Base-by-base conservation (phyloP, 2,888 invertebrate genomes). In the Trichogramma evanescens region DNA sequence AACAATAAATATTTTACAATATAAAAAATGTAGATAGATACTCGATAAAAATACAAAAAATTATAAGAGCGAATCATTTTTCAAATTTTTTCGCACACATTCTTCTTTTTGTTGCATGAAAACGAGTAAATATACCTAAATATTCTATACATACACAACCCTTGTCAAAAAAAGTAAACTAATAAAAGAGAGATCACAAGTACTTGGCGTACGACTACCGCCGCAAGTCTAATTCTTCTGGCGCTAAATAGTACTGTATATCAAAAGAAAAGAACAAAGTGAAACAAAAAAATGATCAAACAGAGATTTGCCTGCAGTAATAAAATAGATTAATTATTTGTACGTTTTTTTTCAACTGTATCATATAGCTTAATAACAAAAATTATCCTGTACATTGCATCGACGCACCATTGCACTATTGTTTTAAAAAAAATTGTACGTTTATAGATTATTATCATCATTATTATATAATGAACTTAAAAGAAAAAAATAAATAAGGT, bases 1-100 rank as follows among this genome's bases (percentile, higher is more conserved):
- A 74, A 75, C 73, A 75, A 75, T 72, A 70, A 75, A 76, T 76
- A 77, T 77, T 77, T 76, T 76, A 77, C 76, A 76, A 75, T 71
- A 74, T 71, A 73, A 67, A 68, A 71, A 74, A 69, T 77, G 76
- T 77, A 77, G 76, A 77, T 77, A 77, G 74, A 73, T 67, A 69
- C 71, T 71, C 66, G 67, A 68, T 67, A 64, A 67, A 65, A 64
- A 65, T 58, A 65, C 63, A 64, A 67, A 65, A 60, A 58, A 62
- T 69, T 70, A 69, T 68, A 63, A 65, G 67, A 66, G 57, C 60
- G 62, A 56, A 62, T 56, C 56, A 54, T 63, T 63, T 62, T 62
- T 59, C 44, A 44, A 56, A 56, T 56, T 58, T 57, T 44, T 13
- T 41, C 50, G 56, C 57, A 39, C 40, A 42, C 4, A 54, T 59